Conservation (phyloP, 1,140 invertebrate species). For the Calephelis nemesis region DNA sequence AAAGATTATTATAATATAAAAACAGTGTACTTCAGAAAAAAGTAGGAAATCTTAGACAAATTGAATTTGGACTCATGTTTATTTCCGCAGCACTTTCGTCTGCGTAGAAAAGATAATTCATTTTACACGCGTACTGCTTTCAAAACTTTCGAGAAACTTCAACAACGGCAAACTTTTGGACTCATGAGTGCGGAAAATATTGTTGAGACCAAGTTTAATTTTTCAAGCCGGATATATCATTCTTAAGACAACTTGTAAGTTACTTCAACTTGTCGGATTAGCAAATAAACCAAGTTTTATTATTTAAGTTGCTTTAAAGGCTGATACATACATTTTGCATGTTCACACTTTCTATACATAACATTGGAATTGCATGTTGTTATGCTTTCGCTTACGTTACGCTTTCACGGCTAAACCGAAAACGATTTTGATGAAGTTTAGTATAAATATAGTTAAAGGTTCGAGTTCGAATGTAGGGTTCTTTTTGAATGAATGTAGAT, state of each 20-base stretch:
- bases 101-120: slow-evolving; percentile 19
- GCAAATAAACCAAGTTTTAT: neutral
- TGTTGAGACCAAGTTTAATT: slow-evolving; percentile 34
- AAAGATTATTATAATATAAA: neutral
- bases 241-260: slow-evolving; percentile 20
- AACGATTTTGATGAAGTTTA: too few species aligned
- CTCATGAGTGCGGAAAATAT: slow-evolving; percentile 41
- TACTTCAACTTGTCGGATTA: slow-evolving; percentile 2
- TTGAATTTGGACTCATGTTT: slow-evolving; percentile 12
- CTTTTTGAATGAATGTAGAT: too few species aligned
- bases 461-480: too few species aligned
- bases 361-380: too few species aligned
- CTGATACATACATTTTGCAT: too few species aligned
- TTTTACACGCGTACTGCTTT: slow-evolving; percentile 27
- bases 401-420: too few species aligned
- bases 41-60: slow-evolving; percentile 10
- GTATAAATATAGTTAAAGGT: too few species aligned
- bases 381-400: too few species aligned
- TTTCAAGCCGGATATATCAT: slow-evolving; percentile 31
- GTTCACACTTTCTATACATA: too few species aligned
- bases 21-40: neutral
- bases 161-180: slow-evolving; percentile 32
- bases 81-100: slow-evolving; percentile 16
- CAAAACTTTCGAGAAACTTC: slow-evolving; percentile 31
- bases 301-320: too few species aligned